These are phyloP conservation scores for Cardinalis cardinalis DNA, from an alignment of 2,113 vertebrate genomes.

Conservation along the genomic window DNA sequence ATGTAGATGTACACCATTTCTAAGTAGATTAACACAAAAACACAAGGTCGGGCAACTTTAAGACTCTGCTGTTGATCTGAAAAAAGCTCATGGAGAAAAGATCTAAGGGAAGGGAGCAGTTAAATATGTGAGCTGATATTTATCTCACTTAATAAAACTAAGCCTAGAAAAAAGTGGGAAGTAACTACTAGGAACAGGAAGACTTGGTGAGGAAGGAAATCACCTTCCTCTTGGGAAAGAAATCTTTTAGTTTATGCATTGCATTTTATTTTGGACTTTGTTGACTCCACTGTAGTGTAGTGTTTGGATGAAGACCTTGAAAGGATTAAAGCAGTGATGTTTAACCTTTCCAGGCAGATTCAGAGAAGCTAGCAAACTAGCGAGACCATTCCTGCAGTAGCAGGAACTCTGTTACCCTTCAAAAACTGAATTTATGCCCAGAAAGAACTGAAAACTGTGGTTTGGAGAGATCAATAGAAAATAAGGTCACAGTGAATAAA, in stretches of 20 bases:
- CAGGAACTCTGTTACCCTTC: background rate
- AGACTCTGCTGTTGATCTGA: background rate
- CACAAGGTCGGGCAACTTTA: background rate
- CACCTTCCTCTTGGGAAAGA: background rate
- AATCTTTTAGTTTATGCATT: background rate
- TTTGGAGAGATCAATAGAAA: background rate
- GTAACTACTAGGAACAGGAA: background rate
- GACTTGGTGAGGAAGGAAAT: background rate
- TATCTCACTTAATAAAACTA: background rate
- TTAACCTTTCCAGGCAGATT: background rate
- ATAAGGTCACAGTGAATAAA: constrained; percentile 39
- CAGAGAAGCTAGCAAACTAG: background rate
- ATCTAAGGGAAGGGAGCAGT: background rate
- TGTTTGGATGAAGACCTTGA: background rate
- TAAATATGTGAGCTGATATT: background rate
- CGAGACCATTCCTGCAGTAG: background rate
- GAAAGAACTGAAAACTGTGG: background rate
- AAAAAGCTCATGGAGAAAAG: background rate
- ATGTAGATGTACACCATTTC: background rate
- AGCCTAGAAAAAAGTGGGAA: background rate
- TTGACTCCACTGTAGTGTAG: background rate
- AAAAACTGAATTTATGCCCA: background rate
- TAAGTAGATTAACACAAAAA: background rate
- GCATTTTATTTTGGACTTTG: background rate
- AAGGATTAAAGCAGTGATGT: background rate